phyloP scores from a whole-genome alignment of 2,888 invertebrate genomes.

The Chaitophorus viminalis region DNA sequence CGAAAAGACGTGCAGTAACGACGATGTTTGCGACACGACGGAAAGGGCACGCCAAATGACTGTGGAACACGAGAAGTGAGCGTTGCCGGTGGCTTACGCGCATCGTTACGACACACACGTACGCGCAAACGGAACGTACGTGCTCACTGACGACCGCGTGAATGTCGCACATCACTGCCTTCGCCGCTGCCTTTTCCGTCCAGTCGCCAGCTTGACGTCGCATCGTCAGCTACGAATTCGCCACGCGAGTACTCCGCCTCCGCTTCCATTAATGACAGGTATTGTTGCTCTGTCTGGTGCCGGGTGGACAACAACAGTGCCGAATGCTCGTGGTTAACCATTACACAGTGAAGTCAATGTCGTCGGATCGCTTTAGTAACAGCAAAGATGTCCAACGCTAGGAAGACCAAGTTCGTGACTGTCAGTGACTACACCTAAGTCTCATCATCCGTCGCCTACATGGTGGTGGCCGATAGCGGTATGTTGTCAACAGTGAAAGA shows the following conservation, averaged over 20 bases:
- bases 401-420: conserved; percentile 16
- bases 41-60: neutral
- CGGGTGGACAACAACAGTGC: neutral
- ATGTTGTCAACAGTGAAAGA: conserved; percentile 39
- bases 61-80: neutral
- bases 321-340: neutral
- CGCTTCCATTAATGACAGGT: neutral
- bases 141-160: neutral
- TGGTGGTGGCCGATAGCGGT: conserved; percentile 17
- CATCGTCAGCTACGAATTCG: neutral
- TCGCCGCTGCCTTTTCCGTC: neutral
- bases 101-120: neutral
- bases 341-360: neutral
- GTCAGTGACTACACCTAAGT: conserved; percentile 24
- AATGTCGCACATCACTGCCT: conserved; percentile 4
- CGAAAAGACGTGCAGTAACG: neutral
- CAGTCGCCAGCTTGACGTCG: neutral
- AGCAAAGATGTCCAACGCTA: conserved; percentile 14
- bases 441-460: neutral
- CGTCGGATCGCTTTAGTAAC: neutral
- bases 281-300: neutral
- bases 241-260: neutral
- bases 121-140: no score
- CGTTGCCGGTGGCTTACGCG: neutral
- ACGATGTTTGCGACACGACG: neutral